Evolutionary conservation across 2,797 vertebrate genomes (phyloP).

Genomic region (Oreortyx pictus): DNA sequence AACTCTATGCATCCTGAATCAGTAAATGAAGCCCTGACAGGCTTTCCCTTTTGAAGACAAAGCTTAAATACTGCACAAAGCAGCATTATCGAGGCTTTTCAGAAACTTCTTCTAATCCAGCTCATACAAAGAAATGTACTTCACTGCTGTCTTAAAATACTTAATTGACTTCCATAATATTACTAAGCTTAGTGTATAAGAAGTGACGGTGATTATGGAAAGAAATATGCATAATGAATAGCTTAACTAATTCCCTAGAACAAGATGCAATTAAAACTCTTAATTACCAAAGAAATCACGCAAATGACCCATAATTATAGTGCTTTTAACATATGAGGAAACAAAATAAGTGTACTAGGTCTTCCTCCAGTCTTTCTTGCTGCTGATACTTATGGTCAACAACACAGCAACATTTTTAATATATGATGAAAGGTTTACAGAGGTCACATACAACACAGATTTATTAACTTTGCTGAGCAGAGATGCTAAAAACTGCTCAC

Average conservation of each 20-base stretch:
- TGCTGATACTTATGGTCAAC: conserved; percentile 43
- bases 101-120: conserved; percentile 65
- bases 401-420: conserved; percentile 44
- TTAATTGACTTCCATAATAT: conserved; percentile 82
- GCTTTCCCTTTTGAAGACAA: conserved; percentile 41
- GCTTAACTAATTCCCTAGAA: conserved; percentile 81
- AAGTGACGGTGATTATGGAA: conserved; percentile 71
- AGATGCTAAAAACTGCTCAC: conserved; percentile 14
- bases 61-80: conserved; percentile 49
- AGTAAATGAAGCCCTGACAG: conserved; percentile 20
- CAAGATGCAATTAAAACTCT: conserved; percentile 81
- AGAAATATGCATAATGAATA: conserved; percentile 70
- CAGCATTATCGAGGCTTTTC: conserved; percentile 54
- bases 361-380: conserved; percentile 53
- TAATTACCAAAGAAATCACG: conserved; percentile 79
- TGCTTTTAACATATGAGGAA: conserved; percentile 67
- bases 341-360: conserved; percentile 65
- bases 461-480: conserved; percentile 48
- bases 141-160: conserved; percentile 66
- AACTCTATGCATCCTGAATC: conserved; percentile 4
- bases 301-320: conserved; percentile 83
- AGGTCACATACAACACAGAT: conserved; percentile 37
- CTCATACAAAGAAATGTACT: conserved; percentile 73
- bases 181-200: conserved; percentile 70
- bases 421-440: conserved; percentile 14